A percentile compares a stretch with the other conserved stretches of the same genome.
Evolutionary conservation across 2,797 vertebrate genomes (phyloP).

Genomic region (Tenualosa ilisha): DNA sequence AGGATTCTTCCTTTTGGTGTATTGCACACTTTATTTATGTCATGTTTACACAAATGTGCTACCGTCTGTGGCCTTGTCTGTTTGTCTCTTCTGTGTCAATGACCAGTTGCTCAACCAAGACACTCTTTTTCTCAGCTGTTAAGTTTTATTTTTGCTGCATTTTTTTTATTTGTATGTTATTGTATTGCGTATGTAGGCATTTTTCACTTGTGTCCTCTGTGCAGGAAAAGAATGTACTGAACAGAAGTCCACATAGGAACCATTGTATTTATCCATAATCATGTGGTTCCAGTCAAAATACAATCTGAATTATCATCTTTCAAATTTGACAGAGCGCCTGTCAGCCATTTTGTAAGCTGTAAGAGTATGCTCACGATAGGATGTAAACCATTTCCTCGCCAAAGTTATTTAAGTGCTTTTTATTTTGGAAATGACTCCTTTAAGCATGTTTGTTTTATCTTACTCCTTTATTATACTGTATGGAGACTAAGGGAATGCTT

Average conservation of each 20-base stretch:
- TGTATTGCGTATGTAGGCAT: constrained; percentile 72
- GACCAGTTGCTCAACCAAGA: background rate
- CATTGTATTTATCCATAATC: background rate
- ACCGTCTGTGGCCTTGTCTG: constrained; percentile 17
- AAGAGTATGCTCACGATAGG: constrained; percentile 53
- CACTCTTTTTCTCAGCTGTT: constrained; percentile 44
- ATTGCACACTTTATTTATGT: constrained; percentile 75
- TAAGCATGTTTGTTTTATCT: constrained; percentile 25
- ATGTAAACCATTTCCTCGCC: constrained; percentile 53
- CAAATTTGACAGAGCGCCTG: constrained; percentile 8
- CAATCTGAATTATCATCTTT: constrained; percentile 19
- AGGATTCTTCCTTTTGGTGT: constrained; percentile 59
- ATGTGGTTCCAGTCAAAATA: background rate
- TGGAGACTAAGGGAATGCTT: constrained; percentile 43
- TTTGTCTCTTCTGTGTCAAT: background rate
- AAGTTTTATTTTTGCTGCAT: constrained; percentile 52
- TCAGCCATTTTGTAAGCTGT: constrained; percentile 45
- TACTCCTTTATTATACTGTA: constrained; percentile 12
- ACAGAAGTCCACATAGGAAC: constrained; percentile 30
- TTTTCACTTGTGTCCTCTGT: constrained; percentile 61
- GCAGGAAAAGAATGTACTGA: constrained; percentile 53
- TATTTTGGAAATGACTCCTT: constrained; percentile 29
- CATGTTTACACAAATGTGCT: constrained; percentile 65
- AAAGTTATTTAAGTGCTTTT: constrained; percentile 42
- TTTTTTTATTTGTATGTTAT: constrained; percentile 61